These are phyloP conservation scores for Tyrannus savana DNA, from an alignment of 2,113 vertebrate species.

Conservation along the genomic window DNA sequence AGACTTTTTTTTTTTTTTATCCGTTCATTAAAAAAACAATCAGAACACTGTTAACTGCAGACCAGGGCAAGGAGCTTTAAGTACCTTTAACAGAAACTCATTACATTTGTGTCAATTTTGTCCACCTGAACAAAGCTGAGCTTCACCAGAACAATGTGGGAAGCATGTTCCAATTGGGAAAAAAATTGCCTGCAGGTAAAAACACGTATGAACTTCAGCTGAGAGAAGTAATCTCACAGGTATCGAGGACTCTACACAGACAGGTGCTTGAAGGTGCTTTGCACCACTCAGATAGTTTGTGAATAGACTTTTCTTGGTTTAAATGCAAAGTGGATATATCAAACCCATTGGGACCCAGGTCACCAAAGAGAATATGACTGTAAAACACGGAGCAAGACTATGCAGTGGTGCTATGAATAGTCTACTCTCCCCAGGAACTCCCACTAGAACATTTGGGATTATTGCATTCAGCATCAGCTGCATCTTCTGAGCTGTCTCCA, in stretches of 20 bases:
- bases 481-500: background rate
- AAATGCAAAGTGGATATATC: background rate
- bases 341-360: background rate
- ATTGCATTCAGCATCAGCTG: background rate
- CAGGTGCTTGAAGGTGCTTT: background rate
- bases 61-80: background rate
- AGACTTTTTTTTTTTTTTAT: background rate
- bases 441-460: background rate
- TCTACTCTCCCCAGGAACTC: background rate
- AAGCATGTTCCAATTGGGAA: background rate
- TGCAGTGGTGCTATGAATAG: background rate
- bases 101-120: slow-evolving; percentile 12
- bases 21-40: background rate
- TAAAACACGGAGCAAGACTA: background rate
- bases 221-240: background rate
- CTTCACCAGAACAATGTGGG: background rate
- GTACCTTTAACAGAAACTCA: slow-evolving; percentile 8
- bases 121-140: background rate
- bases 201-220: background rate
- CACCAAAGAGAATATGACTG: background rate
- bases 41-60: background rate
- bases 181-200: slow-evolving; percentile 4
- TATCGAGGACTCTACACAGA: background rate
- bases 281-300: background rate
- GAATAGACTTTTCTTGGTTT: background rate